Conservation (phyloP, 1,140 invertebrate species). For the Arion vulgaris region DNA sequence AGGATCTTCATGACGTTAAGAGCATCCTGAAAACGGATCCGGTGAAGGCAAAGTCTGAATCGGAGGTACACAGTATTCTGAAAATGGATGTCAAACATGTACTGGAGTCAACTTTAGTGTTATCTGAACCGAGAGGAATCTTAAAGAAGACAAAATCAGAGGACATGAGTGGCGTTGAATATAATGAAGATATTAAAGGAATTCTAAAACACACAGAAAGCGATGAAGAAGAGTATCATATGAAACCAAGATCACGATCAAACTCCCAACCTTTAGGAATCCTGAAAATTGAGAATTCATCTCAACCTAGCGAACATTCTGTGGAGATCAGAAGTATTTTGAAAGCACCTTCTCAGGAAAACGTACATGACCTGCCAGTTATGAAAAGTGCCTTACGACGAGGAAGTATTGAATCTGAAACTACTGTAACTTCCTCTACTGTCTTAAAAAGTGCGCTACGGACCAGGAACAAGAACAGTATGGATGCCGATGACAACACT, state of each 20-base stretch:
- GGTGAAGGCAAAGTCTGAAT: conserved; percentile 7
- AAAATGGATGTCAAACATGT: conserved; percentile 27
- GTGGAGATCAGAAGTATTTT: conserved; percentile 25
- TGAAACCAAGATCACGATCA: conserved; percentile 23
- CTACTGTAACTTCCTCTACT: neutral
- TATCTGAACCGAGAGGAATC: conserved; percentile 34
- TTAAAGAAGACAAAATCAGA: conserved; percentile 40
- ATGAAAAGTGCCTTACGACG: conserved; percentile 39
- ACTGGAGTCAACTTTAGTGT: conserved; percentile 30
- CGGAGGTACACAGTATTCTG: conserved; percentile 34
- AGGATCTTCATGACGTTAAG: conserved; percentile 39
- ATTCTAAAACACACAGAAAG: conserved; percentile 43
- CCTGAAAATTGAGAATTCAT: conserved; percentile 35
- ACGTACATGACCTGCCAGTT: conserved; percentile 20
- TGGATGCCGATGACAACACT: neutral
- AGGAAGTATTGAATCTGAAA: conserved; percentile 4
- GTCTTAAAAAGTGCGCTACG: conserved; percentile 15
- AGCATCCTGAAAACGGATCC: conserved; percentile 44
- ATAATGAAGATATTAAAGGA: conserved; percentile 27
- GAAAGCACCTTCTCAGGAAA: conserved; percentile 36
- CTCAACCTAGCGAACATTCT: neutral
- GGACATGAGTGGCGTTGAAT: conserved; percentile 12
- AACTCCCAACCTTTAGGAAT: conserved; percentile 40
- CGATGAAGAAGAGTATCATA: neutral
- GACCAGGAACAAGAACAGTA: neutral